Percentiles rank a stretch among this genome's conserved stretches.
Evolutionary conservation across 2,888 invertebrate species (phyloP).

Genomic region (Tetramorium bicarinatum): DNA sequence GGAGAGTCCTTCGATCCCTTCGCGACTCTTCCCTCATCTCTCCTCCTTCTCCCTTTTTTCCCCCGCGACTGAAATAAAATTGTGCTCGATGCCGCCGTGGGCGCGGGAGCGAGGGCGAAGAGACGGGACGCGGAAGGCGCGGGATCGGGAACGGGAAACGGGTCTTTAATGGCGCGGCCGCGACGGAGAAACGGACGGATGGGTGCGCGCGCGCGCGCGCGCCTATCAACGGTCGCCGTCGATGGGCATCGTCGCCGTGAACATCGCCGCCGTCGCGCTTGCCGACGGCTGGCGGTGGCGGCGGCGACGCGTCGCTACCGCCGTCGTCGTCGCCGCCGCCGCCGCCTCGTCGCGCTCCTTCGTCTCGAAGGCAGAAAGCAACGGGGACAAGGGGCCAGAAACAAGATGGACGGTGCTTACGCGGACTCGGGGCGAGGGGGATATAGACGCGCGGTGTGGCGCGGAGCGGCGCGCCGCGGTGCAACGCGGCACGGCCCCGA

Average conservation of each 20-base stretch:
- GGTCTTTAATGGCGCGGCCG: constrained; percentile 29
- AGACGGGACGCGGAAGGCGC: background rate
- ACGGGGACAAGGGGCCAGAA: constrained; percentile 80
- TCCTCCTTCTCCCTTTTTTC: background rate
- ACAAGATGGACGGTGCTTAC: constrained; percentile 82
- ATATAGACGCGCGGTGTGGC: constrained; percentile 46
- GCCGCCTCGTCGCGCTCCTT: background rate
- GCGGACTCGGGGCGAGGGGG: constrained; percentile 73
- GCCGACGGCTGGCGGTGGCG: too few species aligned
- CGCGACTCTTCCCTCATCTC: background rate
- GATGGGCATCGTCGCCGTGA: background rate
- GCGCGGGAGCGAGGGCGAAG: background rate
- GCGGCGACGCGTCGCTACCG: too few species aligned
- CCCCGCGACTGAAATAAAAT: background rate
- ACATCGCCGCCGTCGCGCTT: too few species aligned
- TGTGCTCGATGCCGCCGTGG: background rate
- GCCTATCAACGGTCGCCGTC: background rate
- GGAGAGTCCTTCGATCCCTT: constrained; percentile 44
- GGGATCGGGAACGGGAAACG: constrained; percentile 3
- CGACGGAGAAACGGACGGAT: constrained; percentile 43
- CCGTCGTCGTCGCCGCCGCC: background rate
- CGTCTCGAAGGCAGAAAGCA: constrained; percentile 71
- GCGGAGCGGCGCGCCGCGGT: constrained; percentile 54
- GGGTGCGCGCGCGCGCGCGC: constrained; percentile 43
- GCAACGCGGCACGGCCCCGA: background rate